These are phyloP conservation scores for Genyomyrus donnyi DNA, from an alignment of 2,113 vertebrate genomes.

Conservation along the genomic window DNA sequence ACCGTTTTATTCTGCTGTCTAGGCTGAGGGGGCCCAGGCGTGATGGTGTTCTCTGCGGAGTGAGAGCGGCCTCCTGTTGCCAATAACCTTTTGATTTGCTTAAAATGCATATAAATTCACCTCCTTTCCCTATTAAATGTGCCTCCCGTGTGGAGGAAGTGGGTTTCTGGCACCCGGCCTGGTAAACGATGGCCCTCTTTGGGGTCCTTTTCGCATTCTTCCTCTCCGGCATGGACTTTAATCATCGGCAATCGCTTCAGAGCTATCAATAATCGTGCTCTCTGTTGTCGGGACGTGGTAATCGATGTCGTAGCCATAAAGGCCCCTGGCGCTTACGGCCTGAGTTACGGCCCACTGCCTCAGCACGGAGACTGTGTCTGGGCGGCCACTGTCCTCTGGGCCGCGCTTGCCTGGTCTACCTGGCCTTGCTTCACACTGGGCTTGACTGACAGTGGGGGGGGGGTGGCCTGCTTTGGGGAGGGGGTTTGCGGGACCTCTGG, in stretches of 20 bases:
- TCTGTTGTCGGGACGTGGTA: conserved; percentile 40
- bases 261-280: conserved; percentile 42
- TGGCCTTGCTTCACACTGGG: neutral
- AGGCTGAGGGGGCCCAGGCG: neutral
- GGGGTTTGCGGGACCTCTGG: neutral
- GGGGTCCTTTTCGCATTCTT: conserved; percentile 18
- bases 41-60: conserved; percentile 51
- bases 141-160: conserved; percentile 53
- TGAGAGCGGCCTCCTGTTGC: conserved; percentile 59
- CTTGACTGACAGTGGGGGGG: neutral
- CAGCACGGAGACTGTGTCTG: neutral
- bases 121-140: conserved; percentile 55
- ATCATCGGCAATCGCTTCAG: conserved; percentile 47
- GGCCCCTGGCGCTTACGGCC: conserved; percentile 14
- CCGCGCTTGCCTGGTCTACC: neutral
- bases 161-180: conserved; percentile 19
- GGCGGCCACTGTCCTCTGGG: neutral
- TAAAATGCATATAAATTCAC: conserved; percentile 59
- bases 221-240: conserved; percentile 48
- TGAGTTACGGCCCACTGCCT: conserved; percentile 28
- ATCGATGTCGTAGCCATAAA: conserved; percentile 40
- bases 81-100: conserved; percentile 49
- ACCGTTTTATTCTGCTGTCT: neutral
- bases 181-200: conserved; percentile 20
- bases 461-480: neutral